Base-by-base conservation (phyloP, 2,113 vertebrate genomes). In the Zingel zingel region DNA sequence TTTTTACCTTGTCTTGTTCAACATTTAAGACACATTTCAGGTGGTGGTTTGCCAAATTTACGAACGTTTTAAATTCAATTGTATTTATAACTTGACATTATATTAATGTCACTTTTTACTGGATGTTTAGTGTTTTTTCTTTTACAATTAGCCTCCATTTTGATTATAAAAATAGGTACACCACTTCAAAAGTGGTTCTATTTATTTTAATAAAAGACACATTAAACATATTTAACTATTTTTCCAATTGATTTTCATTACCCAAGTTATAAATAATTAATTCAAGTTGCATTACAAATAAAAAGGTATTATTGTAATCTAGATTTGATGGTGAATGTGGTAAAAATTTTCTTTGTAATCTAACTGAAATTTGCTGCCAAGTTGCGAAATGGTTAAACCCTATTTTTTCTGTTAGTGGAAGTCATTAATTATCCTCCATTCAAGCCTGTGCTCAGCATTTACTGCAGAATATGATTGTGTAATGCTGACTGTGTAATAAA, bases 381-480 rank as follows among this genome's bases (percentile, higher is more conserved):
- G 45, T 57, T 79, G 48, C 51, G 23, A 82, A 85, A 86, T 19
- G 45, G 59, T 62, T 30, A 23, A 80, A 81, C 57, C 18, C 8
- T 33, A n/a, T 45, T 66, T 30, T 39, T 47, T 69, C 56, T 76
- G 5, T 85, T 27, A 33, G 71, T 71, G 79, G 63, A 86, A 84
- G 81, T 84, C 74, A 85, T 87, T 80, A 70, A 84, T 90, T 70
- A 83, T 81, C n/a, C 27, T 81, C 30, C 53, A 81, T 81, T 83
- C 53, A 84, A 74, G 39, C 47, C 25, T n/a, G 1, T 7, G 14
- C 45, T 16, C 56, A 48, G 65, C 53, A 11, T 74, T 69, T 62
- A 59, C 58, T 62, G 58, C 74, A 16, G 18, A 50, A 33, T 21
- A 39, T 57, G 79, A 36, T 88, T 93, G 80, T 78, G 89, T 83